Conservation (phyloP, 2,797 vertebrate genomes). For the Echiichthys vipera region DNA sequence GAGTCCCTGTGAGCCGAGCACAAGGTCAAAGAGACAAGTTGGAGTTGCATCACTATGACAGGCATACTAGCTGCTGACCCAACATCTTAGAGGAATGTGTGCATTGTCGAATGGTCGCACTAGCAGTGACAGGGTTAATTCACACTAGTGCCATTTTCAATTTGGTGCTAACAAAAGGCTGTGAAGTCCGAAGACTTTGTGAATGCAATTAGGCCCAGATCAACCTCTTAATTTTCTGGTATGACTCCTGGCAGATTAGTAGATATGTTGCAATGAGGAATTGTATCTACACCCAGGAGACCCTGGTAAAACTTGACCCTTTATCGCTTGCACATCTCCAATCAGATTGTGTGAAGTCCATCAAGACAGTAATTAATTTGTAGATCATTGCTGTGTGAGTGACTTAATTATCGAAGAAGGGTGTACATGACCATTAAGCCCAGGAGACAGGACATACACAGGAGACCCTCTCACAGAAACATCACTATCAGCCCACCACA, state of each 20-base stretch:
- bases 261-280: constrained; percentile 28
- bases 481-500: constrained; percentile 67
- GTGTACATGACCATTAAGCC: constrained; percentile 35
- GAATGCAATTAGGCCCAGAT: constrained; percentile 65
- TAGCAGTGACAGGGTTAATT: constrained; percentile 60
- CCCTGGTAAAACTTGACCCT: constrained; percentile 37
- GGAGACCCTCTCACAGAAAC: constrained; percentile 55
- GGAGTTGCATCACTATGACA: constrained; percentile 32
- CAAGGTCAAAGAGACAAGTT: constrained; percentile 55
- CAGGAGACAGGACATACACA: constrained; percentile 34
- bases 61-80: constrained; percentile 30
- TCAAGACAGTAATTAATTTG: constrained; percentile 70
- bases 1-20: constrained; percentile 20
- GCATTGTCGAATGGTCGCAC: constrained; percentile 38
- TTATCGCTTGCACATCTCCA: constrained; percentile 45
- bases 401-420: constrained; percentile 52
- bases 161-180: constrained; percentile 55
- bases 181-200: constrained; percentile 46
- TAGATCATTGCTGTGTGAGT: constrained; percentile 45
- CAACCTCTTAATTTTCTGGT: constrained; percentile 62
- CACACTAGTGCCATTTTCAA: constrained; percentile 54
- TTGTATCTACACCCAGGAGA: constrained; percentile 41
- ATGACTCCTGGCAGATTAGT: constrained; percentile 58
- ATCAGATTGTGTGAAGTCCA: constrained; percentile 66
- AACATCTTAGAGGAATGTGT: constrained; percentile 21